Evolutionary conservation across 2,797 vertebrate species (phyloP).

Genomic region (Yasuhikotakia modesta): DNA sequence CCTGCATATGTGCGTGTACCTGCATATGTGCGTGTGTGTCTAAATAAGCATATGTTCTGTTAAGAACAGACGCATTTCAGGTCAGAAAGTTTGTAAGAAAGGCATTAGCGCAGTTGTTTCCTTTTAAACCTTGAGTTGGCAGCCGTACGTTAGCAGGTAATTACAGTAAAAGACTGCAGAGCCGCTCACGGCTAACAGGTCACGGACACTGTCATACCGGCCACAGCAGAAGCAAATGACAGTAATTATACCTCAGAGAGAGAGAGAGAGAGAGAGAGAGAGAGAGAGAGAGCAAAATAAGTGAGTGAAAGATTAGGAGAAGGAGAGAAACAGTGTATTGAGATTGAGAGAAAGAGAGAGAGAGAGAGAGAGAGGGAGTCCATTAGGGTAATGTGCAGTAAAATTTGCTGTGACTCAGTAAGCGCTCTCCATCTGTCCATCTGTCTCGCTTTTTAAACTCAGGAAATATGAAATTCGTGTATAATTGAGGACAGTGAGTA

Average conservation of each 20-base stretch:
- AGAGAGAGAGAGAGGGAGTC: constrained; percentile 58
- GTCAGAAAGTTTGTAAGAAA: constrained; percentile 41
- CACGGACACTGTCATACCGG: constrained; percentile 63
- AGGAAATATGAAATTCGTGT: constrained; percentile 75
- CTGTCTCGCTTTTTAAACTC: constrained; percentile 74
- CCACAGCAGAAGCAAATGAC: constrained; percentile 76
- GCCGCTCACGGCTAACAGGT: constrained; percentile 61
- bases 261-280: constrained; percentile 39
- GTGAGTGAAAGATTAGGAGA: constrained; percentile 44
- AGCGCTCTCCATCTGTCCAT: constrained; percentile 84
- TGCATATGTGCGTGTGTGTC: constrained; percentile 42
- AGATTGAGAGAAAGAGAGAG: constrained; percentile 56
- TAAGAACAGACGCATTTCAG: constrained; percentile 23
- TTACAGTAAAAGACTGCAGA: constrained; percentile 62
- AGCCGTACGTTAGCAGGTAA: constrained; percentile 51
- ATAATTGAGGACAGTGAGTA: constrained; percentile 77
- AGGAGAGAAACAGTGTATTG: background rate
- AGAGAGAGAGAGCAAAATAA: constrained; percentile 17
- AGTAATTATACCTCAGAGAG: constrained; percentile 76
- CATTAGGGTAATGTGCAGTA: constrained; percentile 82
- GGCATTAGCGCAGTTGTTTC: constrained; percentile 50
- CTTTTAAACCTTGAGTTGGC: constrained; percentile 29
- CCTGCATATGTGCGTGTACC: too few relatives aligned
- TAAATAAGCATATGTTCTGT: constrained; percentile 36
- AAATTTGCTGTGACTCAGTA: constrained; percentile 79